Conservation (phyloP, 2,113 vertebrate species). For the Hippolais icterina region DNA sequence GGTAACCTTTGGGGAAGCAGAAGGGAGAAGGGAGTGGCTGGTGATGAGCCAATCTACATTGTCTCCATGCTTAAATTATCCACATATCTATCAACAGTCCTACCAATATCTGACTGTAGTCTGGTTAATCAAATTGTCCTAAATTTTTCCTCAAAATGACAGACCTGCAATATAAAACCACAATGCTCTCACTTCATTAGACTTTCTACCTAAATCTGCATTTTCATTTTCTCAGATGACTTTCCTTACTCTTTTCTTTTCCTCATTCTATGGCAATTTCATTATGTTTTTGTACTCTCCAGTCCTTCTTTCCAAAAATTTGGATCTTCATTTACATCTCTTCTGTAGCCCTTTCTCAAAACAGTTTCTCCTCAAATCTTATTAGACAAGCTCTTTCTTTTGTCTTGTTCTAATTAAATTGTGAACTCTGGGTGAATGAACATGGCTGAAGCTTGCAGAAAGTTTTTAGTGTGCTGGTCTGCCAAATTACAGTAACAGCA, state of each 20-base stretch:
- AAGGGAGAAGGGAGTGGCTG: neutral
- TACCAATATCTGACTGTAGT: accelerated
- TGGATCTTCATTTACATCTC: neutral
- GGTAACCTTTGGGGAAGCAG: neutral
- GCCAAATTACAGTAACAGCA: neutral
- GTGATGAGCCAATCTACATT: neutral
- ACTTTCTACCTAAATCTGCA: neutral
- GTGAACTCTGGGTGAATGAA: neutral
- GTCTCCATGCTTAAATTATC: neutral
- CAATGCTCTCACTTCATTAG: neutral
- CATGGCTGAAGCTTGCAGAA: neutral
- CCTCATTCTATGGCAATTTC: neutral
- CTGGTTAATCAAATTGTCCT: neutral
- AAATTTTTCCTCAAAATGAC: neutral
- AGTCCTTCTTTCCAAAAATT: neutral
- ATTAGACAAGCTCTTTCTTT: neutral
- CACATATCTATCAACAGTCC: neutral
- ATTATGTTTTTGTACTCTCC: neutral
- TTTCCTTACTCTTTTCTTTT: neutral
- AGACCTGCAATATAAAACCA: neutral
- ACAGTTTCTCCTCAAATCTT: neutral
- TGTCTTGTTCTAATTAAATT: neutral
- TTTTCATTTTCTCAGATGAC: neutral
- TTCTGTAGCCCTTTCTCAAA: neutral
- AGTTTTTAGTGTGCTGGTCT: neutral